phyloP scores from a whole-genome alignment of 2,113 vertebrate genomes.

The Nesogale talazaci region DNA sequence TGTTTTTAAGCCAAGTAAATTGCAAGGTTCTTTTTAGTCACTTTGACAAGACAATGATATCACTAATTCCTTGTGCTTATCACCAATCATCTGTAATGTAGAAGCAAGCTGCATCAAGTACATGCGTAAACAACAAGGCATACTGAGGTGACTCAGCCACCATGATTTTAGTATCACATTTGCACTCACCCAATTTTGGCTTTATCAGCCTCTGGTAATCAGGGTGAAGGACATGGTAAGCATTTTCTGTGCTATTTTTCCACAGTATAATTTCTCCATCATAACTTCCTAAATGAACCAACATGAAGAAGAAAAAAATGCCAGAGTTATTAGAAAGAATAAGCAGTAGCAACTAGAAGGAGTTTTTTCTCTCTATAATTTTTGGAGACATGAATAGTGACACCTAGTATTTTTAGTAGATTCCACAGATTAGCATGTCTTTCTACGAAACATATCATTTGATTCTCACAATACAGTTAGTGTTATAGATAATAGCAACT shows the following conservation, averaged over 20 bases:
- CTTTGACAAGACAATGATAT: conserved; percentile 50
- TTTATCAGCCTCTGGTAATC: conserved; percentile 64
- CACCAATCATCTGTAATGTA: conserved; percentile 75
- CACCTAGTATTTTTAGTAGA: not conserved
- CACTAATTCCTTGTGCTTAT: conserved; percentile 52
- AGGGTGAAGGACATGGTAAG: conserved; percentile 81
- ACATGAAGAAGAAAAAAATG: not conserved
- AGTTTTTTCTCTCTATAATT: not conserved
- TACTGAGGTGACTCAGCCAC: not conserved
- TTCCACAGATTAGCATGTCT: not conserved
- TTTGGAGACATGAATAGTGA: conserved; percentile 17
- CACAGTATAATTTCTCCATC: conserved; percentile 89
- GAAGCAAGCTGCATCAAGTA: not conserved
- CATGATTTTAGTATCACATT: not conserved
- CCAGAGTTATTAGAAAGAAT: not conserved
- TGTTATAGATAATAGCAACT: not conserved
- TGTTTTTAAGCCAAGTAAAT: conserved; percentile 66
- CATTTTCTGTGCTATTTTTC: conserved; percentile 89
- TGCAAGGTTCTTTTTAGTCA: conserved; percentile 78
- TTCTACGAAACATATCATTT: not conserved
- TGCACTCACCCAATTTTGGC: conserved; percentile 68
- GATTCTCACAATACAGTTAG: not conserved
- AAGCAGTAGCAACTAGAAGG: too few relatives aligned
- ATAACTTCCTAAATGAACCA: conserved; percentile 80
- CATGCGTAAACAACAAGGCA: not conserved